Base-by-base conservation (phyloP, 2,113 vertebrate species). In the Neolamprologus toae region DNA sequence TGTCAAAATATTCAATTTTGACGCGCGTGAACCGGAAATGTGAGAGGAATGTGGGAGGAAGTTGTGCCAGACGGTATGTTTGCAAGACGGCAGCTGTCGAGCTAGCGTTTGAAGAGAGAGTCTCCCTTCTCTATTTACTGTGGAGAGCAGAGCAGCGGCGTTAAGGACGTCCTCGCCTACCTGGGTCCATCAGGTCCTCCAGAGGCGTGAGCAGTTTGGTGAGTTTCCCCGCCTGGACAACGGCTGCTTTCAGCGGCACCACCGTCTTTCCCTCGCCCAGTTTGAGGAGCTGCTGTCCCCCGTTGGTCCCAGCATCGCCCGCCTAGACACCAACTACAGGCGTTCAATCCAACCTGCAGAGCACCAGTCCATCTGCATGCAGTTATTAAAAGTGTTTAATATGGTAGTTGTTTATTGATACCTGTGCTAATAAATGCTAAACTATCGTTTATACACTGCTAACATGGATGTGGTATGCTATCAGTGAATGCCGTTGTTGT, bases 401-500 rank as follows among this genome's bases (percentile, higher is more conserved):
- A n/a, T 5, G 5, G 19, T 51, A 51, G 19, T 51, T 5, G 0
- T 51, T 51, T n/a, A n/a, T 10, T 51, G 49, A 51, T 10, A n/a
- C 17, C 49, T 19, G 17, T 51, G 49, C 17, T 51, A 49, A 49
- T 49, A 49, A 3, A 49, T 49, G 4, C 4, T 49, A 49, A 9
- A 9, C 47, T 1, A 49, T 49, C 47, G 1, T 49, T 49, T 49
- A 49, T 17, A 49, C 16, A 49, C 45, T 49, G 45, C 45, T 49
- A 49, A 49, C 45, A 49, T 49, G 45, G 45, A 8, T 51, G 47
- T 51, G 47, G 4, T 19, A 51, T 51, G 47, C 16, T 47, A 47
- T 0, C 16, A 47, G 14, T 47, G 14, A 47, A 47, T 47, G 45
- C 6, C 0, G 45, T 47, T 0, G 45, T 0, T 47, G 45, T 47